phyloP scores from a whole-genome alignment of 37 sponge, comb jelly and placozoan species.

The Amphimedon queenslandica region DNA sequence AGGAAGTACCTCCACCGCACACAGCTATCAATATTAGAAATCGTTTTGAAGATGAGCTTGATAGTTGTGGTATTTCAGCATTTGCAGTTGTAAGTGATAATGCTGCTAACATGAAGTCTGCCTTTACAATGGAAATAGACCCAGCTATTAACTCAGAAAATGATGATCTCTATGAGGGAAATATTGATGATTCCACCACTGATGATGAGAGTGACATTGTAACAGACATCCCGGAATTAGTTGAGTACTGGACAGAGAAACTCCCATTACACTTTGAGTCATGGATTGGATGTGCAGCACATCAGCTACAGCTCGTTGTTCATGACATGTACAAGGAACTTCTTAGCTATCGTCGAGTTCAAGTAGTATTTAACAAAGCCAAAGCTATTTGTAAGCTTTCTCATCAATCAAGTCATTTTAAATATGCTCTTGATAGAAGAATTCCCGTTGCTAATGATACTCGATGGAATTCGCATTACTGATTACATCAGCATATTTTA shows the following conservation, averaged over 20 bases:
- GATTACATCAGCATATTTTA: slow-evolving; percentile 1
- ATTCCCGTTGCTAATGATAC: slow-evolving; percentile 5
- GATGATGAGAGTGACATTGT: not conserved
- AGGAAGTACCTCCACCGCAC: not conserved
- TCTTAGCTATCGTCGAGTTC: not conserved
- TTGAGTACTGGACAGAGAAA: not conserved
- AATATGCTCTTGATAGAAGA: not conserved
- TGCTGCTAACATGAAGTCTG: slow-evolving; percentile 16
- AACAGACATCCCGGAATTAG: not conserved
- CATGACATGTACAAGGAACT: slow-evolving; percentile 16
- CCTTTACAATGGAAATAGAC: not conserved
- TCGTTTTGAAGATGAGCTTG: slow-evolving; percentile 3
- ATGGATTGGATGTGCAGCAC: slow-evolving; percentile 14
- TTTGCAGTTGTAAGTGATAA: slow-evolving; percentile 27
- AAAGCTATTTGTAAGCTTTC: not conserved
- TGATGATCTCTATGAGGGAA: not conserved
- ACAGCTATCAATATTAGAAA: not conserved
- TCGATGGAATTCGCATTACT: slow-evolving; percentile 6
- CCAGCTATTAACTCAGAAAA: not conserved
- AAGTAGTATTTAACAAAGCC: not conserved
- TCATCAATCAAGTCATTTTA: slow-evolving; percentile 10
- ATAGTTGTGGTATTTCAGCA: not conserved
- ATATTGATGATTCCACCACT: not conserved
- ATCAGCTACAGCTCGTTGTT: slow-evolving; percentile 8
- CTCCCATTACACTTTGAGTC: not conserved